Evolutionary conservation across 2,888 invertebrate genomes (phyloP), one percentile per base, ranked within the genome.

Genomic region (Adela reaumurella): DNA sequence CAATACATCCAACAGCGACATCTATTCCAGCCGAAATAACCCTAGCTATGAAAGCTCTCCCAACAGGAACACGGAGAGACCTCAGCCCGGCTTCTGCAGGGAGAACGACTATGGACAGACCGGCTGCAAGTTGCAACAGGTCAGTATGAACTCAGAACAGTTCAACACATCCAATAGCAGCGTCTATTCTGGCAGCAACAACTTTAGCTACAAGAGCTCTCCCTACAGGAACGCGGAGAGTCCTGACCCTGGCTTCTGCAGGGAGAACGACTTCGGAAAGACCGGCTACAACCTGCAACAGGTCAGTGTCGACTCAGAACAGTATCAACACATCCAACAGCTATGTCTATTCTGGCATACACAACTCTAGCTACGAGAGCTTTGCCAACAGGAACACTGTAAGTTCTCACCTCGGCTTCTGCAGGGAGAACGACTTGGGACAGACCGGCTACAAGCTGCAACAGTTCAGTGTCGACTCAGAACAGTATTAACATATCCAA

Each of bases 11-110:
- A n/a, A n/a, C n/a, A n/a, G n/a, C n/a, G n/a, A n/a, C n/a, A n/a
- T n/a, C n/a, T 11, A 10, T 29, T 29, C 14, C 14, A 29, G 14
- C 14, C 10, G 14, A 11, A 42, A 17, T 14, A 42, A 42, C 42
- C 11, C 16, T 17, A 42, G 17, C 14, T 14, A 11, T 3, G 17
- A 42, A 5, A 42, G 17, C 42, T 24, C 24, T 4, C 24, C 24
- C 24, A 24, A 58, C 0, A 64, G 64, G 44, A 62, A 70, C 51
- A 70, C 69, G 0, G 74, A 74, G 16, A 62, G 68, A 46, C 67
- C 74, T 0, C 71, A 78, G 62, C 65, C 68, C 5, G 77, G 79
- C 50, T 80, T 80, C 48, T 79, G 79, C 0, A 78, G 74, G 1
- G 50, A 77, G 14, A 56, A 65, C 17, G 55, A 65, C 50, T 79